These are phyloP conservation scores for Diprion similis DNA, from an alignment of 1,140 invertebrate species.

Conservation along the genomic window DNA sequence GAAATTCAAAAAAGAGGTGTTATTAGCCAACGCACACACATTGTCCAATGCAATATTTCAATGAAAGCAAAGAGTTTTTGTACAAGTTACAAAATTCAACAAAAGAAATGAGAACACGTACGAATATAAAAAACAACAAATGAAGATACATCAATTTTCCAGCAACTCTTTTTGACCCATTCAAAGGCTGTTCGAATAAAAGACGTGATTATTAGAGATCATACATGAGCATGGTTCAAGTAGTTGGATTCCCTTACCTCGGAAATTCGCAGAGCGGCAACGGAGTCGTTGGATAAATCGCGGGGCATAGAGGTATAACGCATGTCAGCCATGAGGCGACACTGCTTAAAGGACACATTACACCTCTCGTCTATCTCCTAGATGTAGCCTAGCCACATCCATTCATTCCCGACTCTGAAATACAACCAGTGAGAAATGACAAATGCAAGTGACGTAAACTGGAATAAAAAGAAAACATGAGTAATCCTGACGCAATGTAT, in stretches of 20 bases:
- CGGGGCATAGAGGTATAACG: constrained; percentile 64
- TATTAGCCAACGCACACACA: constrained; percentile 1
- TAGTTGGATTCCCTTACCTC: constrained; percentile 45
- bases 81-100: too few species aligned
- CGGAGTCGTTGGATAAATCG: constrained; percentile 61
- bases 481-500: too few species aligned
- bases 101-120: too few species aligned
- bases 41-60: background rate
- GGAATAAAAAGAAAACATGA: too few species aligned
- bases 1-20: constrained; percentile 11
- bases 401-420: background rate
- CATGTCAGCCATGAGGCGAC: constrained; percentile 55
- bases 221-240: too few species aligned
- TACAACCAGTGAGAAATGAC: background rate
- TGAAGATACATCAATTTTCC: too few species aligned
- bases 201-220: too few species aligned
- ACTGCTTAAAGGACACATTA: constrained; percentile 42
- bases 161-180: too few species aligned
- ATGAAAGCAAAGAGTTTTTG: background rate
- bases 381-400: constrained; percentile 10
- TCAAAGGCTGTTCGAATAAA: too few species aligned
- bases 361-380: constrained; percentile 29
- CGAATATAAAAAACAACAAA: too few species aligned
- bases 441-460: too few species aligned
- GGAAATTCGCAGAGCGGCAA: constrained; percentile 56